A percentile compares a stretch with the other conserved stretches of the same genome.
Evolutionary conservation across 2,113 vertebrate species (phyloP).

Genomic region (Haliaeetus leucogaster): DNA sequence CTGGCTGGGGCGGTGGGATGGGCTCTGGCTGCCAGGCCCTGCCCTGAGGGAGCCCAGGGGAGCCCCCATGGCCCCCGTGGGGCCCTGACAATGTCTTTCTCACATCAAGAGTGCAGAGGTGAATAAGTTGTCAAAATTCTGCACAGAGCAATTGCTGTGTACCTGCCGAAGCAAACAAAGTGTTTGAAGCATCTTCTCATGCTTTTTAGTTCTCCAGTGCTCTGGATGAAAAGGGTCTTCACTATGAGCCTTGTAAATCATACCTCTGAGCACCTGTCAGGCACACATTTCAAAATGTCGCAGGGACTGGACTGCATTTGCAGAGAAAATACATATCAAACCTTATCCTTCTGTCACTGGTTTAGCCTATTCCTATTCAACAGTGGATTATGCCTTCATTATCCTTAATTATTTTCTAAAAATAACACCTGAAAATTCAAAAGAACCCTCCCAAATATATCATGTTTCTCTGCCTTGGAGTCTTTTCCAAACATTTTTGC

Average conservation of each 20-base stretch:
- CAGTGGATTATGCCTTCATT: neutral
- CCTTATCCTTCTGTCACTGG: neutral
- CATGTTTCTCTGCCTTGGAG: neutral
- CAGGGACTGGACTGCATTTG: neutral
- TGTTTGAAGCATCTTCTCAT: neutral
- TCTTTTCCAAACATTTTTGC: neutral
- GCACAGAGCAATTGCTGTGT: neutral
- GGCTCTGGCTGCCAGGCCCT: neutral
- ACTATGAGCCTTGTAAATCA: neutral
- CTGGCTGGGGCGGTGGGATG: neutral
- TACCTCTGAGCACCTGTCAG: neutral
- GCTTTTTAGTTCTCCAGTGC: neutral
- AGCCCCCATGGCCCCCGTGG: neutral
- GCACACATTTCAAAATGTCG: neutral
- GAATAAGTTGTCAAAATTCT: neutral
- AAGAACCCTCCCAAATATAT: neutral
- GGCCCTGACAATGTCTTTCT: neutral
- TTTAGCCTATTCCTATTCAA: neutral
- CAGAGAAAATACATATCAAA: neutral
- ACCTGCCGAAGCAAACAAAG: neutral
- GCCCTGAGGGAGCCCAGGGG: accelerated
- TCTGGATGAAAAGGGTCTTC: neutral
- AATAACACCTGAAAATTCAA: neutral
- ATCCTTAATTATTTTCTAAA: neutral
- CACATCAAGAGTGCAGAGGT: neutral